Evolutionary conservation across 2,113 vertebrate genomes (phyloP).

Genomic region (Chloropsis cyanopogon): DNA sequence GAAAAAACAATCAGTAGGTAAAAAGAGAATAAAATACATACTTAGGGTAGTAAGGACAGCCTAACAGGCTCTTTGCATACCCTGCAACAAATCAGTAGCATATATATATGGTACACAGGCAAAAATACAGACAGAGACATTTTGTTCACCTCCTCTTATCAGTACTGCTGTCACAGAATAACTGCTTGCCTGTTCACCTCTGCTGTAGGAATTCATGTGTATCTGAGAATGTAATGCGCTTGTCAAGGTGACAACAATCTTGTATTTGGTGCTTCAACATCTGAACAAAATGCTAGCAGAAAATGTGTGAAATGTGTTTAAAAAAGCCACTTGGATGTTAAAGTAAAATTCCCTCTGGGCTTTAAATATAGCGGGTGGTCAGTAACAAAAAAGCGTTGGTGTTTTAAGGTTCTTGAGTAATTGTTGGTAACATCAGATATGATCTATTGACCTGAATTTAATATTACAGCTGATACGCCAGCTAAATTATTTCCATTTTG

Average conservation of each 20-base stretch:
- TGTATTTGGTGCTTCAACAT: not conserved
- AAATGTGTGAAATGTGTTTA: conserved; percentile 7
- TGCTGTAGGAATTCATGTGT: conserved; percentile 47
- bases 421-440: not conserved
- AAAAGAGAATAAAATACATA: not conserved
- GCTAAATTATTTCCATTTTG: not conserved
- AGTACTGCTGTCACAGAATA: conserved; percentile 29
- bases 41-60: not conserved
- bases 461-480: not conserved
- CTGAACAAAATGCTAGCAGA: not conserved
- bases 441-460: not conserved
- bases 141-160: conserved; percentile 46
- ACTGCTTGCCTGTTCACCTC: conserved; percentile 36
- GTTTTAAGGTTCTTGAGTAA: not conserved
- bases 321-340: not conserved
- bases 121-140: conserved; percentile 12
- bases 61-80: not conserved
- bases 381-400: not conserved
- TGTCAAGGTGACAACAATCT: conserved; percentile 60
- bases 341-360: conserved; percentile 13
- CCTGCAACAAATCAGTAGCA: not conserved
- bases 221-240: not conserved
- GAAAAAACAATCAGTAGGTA: not conserved
- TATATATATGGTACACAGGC: not conserved
- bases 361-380: not conserved